phyloP scores from a whole-genome alignment of 2,113 vertebrate genomes.

The Rattus rattus region DNA sequence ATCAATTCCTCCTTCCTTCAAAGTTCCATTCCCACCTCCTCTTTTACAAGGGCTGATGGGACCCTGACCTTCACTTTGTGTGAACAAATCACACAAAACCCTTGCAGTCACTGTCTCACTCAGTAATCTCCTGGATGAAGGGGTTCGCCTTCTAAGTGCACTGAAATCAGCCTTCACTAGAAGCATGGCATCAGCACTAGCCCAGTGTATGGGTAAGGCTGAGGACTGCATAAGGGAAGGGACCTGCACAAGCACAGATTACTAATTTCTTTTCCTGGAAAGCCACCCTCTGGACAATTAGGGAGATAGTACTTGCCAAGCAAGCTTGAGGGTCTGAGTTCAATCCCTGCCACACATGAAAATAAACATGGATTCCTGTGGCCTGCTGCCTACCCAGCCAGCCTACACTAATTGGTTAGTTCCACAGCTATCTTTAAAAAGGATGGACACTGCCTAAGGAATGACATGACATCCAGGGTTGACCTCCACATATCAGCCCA shows the following conservation, averaged over 20 bases:
- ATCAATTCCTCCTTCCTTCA: background rate
- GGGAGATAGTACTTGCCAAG: background rate
- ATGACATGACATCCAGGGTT: background rate
- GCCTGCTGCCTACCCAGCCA: background rate
- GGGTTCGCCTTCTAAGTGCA: background rate
- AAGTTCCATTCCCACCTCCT: background rate
- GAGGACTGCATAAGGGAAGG: background rate
- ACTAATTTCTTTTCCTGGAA: background rate
- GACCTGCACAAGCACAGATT: background rate
- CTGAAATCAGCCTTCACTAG: background rate
- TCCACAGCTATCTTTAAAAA: background rate
- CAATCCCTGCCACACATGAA: background rate
- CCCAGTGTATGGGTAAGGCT: background rate
- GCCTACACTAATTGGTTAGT: background rate
- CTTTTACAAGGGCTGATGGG: background rate
- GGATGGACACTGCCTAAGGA: background rate
- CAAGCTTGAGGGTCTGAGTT: background rate
- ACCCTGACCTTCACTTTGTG: background rate
- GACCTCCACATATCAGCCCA: background rate
- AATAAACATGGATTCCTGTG: background rate
- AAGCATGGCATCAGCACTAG: background rate
- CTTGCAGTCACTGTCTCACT: background rate
- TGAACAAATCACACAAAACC: background rate
- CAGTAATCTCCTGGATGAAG: background rate
- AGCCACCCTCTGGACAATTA: background rate